Evolutionary conservation across 1,140 invertebrate genomes (phyloP), one percentile per base, ranked within the genome.

Genomic region (Bombus cullumanus): DNA sequence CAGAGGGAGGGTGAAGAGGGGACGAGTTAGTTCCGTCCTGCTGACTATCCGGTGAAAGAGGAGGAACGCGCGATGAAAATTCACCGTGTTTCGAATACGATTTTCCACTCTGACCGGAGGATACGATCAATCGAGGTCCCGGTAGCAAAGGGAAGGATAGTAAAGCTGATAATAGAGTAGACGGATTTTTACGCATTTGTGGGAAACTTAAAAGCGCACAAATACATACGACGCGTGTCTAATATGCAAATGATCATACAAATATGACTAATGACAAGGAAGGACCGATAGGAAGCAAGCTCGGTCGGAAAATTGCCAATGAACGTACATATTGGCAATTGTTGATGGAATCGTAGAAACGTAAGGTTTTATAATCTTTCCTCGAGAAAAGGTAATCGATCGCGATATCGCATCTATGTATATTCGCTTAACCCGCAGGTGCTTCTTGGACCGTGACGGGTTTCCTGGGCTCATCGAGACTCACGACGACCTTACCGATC

Each of bases 391-490:
- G 12, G 25, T 62, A 53, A 83, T 68, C 75, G 57, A 64, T 68
- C 39, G 25, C 28, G 47, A 53, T 53, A 53, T 53, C 5, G 47
- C 18, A 22, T 53, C 47, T 53, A 53, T 62, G 34, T 39, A 39
- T 69, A 69, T 39, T 41, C 80, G 9, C 31, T 69, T 39, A 53
- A 57, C 31, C 47, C 28, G 59, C n/a, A 75, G n/a, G 59, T 78
- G 75, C 75, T 78, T 31, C 31, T 74, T 57, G 41, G 13, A 47
- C 25, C 72, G 39, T 25, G 81, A 75, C 71, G 39, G 81, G 59
- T 75, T 83, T 75, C 81, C 47, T 37, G 25, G 59, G 34, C 75
- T 62, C 39, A 22, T 15, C 80, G 80, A 59, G 34, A n/a, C n/a
- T 34, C 39, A 41, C 68, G 75, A 43, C 59, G 76, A 78, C 39